These are phyloP conservation scores for Gastrophryne carolinensis DNA, from an alignment of 2,797 vertebrate genomes.

Conservation along the genomic window DNA sequence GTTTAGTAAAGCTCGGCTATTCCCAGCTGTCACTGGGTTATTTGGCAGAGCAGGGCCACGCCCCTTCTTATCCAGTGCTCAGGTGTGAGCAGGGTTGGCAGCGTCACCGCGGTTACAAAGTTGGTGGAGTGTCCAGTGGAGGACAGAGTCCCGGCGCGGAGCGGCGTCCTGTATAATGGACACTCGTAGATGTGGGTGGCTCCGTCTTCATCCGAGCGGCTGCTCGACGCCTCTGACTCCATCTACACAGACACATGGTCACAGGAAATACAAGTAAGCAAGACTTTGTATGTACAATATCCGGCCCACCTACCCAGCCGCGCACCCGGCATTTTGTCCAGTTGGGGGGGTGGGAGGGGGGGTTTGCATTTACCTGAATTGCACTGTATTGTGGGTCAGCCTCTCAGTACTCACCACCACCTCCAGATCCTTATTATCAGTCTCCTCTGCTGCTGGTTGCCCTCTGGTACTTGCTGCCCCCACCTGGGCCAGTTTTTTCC, in stretches of 20 bases:
- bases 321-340: neutral
- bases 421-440: no score
- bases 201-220: neutral
- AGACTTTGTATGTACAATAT: no score
- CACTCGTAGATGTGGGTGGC: conserved; percentile 55
- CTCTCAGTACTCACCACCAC: no score
- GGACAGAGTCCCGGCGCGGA: conserved; percentile 45
- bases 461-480: no score
- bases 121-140: conserved; percentile 43
- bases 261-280: no score
- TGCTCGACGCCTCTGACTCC: neutral
- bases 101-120: conserved; percentile 55
- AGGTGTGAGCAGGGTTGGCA: conserved; percentile 53
- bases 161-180: conserved; percentile 59
- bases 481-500: no score
- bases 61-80: conserved; percentile 62
- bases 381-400: no score
- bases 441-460: no score
- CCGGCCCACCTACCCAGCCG: neutral
- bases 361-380: no score
- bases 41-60: conserved; percentile 62
- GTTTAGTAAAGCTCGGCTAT: no score
- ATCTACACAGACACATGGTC: no score
- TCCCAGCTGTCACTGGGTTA: conserved; percentile 56
- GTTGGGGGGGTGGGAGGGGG: neutral